Evolutionary conservation across 2,888 invertebrate species (phyloP).

Genomic region (Gandaritis pyraliata): DNA sequence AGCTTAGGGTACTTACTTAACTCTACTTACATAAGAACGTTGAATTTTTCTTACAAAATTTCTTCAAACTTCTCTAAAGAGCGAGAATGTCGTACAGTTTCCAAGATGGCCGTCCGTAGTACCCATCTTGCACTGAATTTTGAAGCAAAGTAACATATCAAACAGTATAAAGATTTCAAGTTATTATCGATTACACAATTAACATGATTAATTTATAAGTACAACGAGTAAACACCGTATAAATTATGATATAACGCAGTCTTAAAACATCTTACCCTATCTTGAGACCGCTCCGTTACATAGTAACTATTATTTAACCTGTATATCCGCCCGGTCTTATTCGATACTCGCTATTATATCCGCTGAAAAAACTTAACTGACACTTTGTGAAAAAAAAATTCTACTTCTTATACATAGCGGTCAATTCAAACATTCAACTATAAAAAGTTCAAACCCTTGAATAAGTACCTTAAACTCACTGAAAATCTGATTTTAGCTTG

Average conservation of each 20-base stretch:
- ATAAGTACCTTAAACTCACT: too few species aligned
- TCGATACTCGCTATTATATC: too few species aligned
- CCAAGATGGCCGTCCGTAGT: too few species aligned
- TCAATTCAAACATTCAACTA: too few species aligned
- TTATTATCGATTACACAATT: conserved; percentile 25
- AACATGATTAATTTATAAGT: conserved; percentile 44
- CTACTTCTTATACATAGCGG: neutral
- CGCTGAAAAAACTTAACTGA: too few species aligned
- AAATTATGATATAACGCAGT: conserved; percentile 70
- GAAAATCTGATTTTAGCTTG: conserved; percentile 44
- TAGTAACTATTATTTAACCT: conserved; percentile 35
- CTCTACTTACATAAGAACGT: too few species aligned
- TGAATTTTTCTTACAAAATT: too few species aligned
- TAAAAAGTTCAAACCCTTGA: too few species aligned
- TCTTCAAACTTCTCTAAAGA: too few species aligned
- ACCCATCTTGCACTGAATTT: neutral
- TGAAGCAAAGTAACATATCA: neutral
- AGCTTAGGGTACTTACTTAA: too few species aligned
- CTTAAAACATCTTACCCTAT: conserved; percentile 72
- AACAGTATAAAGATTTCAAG: conserved; percentile 15
- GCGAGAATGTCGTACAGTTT: too few species aligned
- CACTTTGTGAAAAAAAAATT: too few species aligned
- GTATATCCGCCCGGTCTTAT: conserved; percentile 6
- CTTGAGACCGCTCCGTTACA: conserved; percentile 57
- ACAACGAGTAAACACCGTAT: conserved; percentile 73